Percentiles rank a stretch among this genome's conserved stretches.
These are phyloP conservation scores for Semotilus atromaculatus DNA, from an alignment of 2,797 vertebrate genomes.

Conservation along the genomic window DNA sequence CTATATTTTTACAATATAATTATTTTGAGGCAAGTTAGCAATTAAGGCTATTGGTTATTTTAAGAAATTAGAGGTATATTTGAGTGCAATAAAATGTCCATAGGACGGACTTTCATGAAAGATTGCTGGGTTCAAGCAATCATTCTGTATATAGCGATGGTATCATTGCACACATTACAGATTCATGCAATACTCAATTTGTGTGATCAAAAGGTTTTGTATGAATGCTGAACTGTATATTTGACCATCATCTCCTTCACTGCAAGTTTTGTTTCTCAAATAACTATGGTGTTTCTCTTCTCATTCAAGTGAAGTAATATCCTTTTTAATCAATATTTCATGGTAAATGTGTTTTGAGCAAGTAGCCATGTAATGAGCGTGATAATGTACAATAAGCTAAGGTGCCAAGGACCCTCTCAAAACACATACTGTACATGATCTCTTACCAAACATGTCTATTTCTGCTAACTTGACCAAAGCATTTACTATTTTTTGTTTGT, in stretches of 20 bases:
- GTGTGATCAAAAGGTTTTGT: not conserved
- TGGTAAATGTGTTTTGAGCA: not conserved
- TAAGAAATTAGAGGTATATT: not conserved
- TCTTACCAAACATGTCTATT: not conserved
- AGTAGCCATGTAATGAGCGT: not conserved
- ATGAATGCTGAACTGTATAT: not conserved
- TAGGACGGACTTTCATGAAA: not conserved
- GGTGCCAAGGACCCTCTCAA: no score
- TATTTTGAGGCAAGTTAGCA: not conserved
- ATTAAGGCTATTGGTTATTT: not conserved
- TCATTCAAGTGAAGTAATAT: not conserved
- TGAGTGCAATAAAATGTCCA: slow-evolving; percentile 1
- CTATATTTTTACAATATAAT: no score
- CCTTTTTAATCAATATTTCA: not conserved
- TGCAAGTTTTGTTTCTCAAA: not conserved
- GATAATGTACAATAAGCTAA: no score
- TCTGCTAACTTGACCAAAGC: not conserved
- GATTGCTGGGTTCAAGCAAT: no score
- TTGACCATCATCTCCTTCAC: not conserved
- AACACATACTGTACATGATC: not conserved
- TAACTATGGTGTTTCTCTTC: not conserved
- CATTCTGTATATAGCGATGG: not conserved
- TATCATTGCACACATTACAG: not conserved
- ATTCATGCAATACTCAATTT: not conserved
- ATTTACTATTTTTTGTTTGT: not conserved